A percentile compares a stretch with the other conserved stretches of the same genome.
Evolutionary conservation across 2,797 vertebrate species (phyloP).

Genomic region (Falco columbarius): DNA sequence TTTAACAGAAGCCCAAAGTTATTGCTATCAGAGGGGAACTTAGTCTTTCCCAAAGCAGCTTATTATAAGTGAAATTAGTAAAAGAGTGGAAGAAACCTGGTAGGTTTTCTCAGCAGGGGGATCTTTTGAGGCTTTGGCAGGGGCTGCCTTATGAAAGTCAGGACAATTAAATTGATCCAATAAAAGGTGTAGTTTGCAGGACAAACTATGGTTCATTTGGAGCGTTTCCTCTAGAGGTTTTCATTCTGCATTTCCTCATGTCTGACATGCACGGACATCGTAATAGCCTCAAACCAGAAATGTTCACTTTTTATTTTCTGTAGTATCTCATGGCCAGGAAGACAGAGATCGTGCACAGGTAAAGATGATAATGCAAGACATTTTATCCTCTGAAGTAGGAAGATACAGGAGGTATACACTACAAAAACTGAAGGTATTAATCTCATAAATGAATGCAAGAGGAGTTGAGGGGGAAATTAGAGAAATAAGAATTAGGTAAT

Average conservation of each 20-base stretch:
- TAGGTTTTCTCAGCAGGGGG: rapidly evolving
- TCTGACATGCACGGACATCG: not conserved
- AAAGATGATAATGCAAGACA: not conserved
- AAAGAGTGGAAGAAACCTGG: not conserved
- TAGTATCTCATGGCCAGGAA: not conserved
- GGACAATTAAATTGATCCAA: not conserved
- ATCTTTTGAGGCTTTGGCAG: not conserved
- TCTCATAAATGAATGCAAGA: not conserved
- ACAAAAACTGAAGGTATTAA: not conserved
- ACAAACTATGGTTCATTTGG: not conserved
- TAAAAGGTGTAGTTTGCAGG: not conserved
- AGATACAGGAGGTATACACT: not conserved
- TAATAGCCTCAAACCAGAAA: not conserved
- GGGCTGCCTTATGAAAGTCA: not conserved
- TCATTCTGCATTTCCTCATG: not conserved
- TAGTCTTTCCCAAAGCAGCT: not conserved
- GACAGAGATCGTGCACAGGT: not conserved
- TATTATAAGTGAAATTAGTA: not conserved
- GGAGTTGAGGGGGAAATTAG: not conserved
- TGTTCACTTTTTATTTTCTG: not conserved
- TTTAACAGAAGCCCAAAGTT: not conserved
- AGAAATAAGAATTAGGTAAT: not conserved
- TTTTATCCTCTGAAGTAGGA: not conserved
- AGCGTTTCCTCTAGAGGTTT: not conserved
- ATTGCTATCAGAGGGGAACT: not conserved